These are phyloP conservation scores for Rhabdomys pumilio DNA, from an alignment of 2,797 vertebrate species.

Conservation along the genomic window DNA sequence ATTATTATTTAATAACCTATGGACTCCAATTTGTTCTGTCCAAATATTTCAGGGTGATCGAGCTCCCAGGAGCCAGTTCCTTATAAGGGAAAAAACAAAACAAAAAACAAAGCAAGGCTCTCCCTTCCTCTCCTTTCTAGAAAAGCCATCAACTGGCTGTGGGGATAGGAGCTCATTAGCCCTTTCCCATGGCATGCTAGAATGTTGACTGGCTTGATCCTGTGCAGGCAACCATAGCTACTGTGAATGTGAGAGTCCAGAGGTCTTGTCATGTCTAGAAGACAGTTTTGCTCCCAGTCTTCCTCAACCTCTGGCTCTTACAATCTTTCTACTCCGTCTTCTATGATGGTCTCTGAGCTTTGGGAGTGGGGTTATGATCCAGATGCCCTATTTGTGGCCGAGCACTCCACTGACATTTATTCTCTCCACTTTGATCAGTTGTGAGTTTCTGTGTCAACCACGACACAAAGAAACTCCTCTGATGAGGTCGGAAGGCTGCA, in stretches of 20 bases:
- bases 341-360: not conserved
- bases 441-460: not conserved
- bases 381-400: not conserved
- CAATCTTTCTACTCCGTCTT: not conserved
- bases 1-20: not conserved
- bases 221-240: not conserved
- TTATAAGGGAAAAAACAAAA: no score
- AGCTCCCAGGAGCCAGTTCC: not conserved
- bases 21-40: not conserved
- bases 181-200: not conserved
- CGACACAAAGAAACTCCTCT: not conserved
- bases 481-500: not conserved
- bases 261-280: not conserved
- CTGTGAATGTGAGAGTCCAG: not conserved
- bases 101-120: not conserved
- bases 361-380: not conserved
- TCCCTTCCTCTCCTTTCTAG: not conserved
- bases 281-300: not conserved
- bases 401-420: not conserved
- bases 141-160: not conserved
- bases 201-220: not conserved
- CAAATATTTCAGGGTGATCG: not conserved
- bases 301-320: not conserved
- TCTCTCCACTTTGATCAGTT: not conserved
- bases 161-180: not conserved